A percentile compares a stretch with the other conserved stretches of the same genome.
These are phyloP conservation scores for Thaleichthys pacificus DNA, from an alignment of 2,797 vertebrate genomes.

Conservation along the genomic window DNA sequence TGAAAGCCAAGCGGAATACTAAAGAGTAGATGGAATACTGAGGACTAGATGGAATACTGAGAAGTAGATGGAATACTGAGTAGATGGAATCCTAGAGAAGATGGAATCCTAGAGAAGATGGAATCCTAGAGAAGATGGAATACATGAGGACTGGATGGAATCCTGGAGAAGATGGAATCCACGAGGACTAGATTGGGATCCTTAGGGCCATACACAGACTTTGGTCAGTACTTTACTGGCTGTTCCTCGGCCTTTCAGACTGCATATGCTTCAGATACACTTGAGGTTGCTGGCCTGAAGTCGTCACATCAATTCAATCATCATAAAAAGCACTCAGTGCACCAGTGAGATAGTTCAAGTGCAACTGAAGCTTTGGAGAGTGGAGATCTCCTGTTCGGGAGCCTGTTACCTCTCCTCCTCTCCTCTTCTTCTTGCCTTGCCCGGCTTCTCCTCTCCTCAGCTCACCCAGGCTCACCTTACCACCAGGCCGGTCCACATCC, in stretches of 20 bases:
- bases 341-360: background rate
- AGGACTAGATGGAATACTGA: background rate
- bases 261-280: background rate
- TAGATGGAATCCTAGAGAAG: no score
- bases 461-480: background rate
- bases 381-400: background rate
- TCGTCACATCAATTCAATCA: background rate
- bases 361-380: background rate
- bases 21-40: background rate
- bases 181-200: background rate
- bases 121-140: background rate
- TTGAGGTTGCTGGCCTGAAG: background rate
- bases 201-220: no score
- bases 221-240: background rate
- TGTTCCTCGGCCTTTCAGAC: background rate
- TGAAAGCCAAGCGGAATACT: background rate
- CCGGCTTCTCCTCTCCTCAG: background rate
- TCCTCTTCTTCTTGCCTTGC: background rate
- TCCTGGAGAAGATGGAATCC: background rate
- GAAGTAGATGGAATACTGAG: no score
- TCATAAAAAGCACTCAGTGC: conserved; percentile 2
- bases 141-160: background rate
- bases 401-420: background rate
- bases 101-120: background rate
- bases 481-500: background rate